These are phyloP conservation scores for Bembecia ichneumoniformis DNA, from an alignment of 2,888 invertebrate genomes.

Conservation along the genomic window DNA sequence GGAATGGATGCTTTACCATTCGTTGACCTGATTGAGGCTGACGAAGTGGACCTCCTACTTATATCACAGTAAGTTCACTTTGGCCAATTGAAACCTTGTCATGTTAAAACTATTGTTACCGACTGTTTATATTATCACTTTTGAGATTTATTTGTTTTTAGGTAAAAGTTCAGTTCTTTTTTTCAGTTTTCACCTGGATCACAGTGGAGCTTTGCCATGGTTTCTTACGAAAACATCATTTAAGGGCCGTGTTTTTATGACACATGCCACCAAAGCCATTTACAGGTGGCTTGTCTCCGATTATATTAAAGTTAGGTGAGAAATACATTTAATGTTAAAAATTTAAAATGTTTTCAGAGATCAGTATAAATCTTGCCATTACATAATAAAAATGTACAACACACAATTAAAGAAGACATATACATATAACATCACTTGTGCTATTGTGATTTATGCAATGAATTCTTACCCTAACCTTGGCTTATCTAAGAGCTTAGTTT, in stretches of 20 bases:
- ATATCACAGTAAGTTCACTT: conserved; percentile 87
- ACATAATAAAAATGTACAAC: no score
- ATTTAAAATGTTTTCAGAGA: background rate
- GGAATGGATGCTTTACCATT: conserved; percentile 99
- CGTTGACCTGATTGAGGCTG: conserved; percentile 97
- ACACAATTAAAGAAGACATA: no score
- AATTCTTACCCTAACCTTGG: no score
- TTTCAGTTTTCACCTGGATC: conserved; percentile 95
- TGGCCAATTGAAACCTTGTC: background rate
- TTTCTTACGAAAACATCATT: conserved; percentile 97
- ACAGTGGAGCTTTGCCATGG: conserved; percentile 98
- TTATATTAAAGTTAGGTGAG: conserved; percentile 95
- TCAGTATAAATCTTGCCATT: no score
- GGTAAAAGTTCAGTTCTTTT: conserved; percentile 1
- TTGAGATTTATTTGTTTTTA: no score
- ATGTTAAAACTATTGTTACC: background rate
- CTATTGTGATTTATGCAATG: no score
- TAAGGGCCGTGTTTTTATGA: conserved; percentile 98
- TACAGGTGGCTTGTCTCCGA: conserved; percentile 98
- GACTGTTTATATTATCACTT: background rate
- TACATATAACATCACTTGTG: no score
- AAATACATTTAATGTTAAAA: background rate
- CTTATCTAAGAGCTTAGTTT: no score
- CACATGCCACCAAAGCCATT: conserved; percentile 99
- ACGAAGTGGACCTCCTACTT: conserved; percentile 94